Base-by-base conservation (phyloP, 2,797 vertebrate species). In the Garrulus glandarius region DNA sequence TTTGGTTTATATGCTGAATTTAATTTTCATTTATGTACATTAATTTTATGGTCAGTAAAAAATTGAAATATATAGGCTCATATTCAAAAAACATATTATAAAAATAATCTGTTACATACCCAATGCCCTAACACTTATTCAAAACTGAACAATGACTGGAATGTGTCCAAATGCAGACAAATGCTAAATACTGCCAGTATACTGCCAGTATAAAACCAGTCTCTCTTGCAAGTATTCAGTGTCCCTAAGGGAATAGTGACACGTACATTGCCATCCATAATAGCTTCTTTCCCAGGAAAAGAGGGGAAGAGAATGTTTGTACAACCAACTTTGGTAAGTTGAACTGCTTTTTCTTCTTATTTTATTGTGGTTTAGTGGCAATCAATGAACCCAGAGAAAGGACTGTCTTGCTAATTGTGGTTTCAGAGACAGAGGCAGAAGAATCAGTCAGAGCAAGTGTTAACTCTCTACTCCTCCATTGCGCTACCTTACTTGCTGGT, bases 71-170 rank as follows among this genome's bases (percentile, higher is more conserved):
- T 23, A 52, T 26, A 75, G 43, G 15, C 20, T 91, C 0, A 47
- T 88, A 77, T 52, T 92, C 29, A 65, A 56, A 67, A 80, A 88
- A 67, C 13, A 19, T 82, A 60, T 71, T 71, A 47, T 81, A 36
- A 91, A 89, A 95, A 81, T 43, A 89, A 72, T 96, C 59, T 68
- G 18, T 85, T 75, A 53, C 34, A 71, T 81, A 86, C 47, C 30
- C 79, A 69, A 1, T 93, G 47, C 67, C 84, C 55, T 41, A 95
- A 78, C 16, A 77, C 61, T 93, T 93, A 95, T 93, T 96, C 91
- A 85, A 84, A 94, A 87, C 46, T 55, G 70, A 94, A 96, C 96
- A 97, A 97, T 96, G 95, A 84, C 72, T 96, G 97, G 96, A 96
- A 63, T 61, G 59, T 64, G 10, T 91, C 92, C 96, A 97, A 83